Evolutionary conservation across 1,140 invertebrate genomes (phyloP).

Genomic region (Zaprionus africanus): DNA sequence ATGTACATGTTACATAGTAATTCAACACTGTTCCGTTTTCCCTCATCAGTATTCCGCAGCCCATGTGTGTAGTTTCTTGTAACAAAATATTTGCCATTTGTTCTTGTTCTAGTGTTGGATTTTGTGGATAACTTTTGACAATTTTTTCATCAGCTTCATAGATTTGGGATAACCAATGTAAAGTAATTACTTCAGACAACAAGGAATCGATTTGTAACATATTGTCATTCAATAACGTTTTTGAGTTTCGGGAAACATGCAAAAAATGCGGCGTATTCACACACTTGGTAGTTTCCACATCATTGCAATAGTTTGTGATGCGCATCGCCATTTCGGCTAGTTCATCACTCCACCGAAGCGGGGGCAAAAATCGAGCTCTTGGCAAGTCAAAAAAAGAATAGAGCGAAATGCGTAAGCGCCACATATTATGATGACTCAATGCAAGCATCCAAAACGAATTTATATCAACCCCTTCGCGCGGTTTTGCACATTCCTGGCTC

Average conservation of each 20-base stretch:
- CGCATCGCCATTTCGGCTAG: slow-evolving; percentile 33
- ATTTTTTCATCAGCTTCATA: neutral
- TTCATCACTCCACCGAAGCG: slow-evolving; percentile 9
- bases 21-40: too few relatives aligned
- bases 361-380: neutral
- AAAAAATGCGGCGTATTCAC: slow-evolving; percentile 18
- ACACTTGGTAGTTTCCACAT: neutral
- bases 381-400: too few relatives aligned
- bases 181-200: too few relatives aligned
- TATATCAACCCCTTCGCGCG: slow-evolving; percentile 10
- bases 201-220: too few relatives aligned
- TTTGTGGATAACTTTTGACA: neutral
- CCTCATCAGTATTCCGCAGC: neutral
- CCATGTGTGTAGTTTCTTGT: neutral
- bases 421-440: neutral
- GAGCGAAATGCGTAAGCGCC: too few relatives aligned
- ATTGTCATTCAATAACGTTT: too few relatives aligned
- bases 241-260: neutral
- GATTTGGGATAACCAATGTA: too few relatives aligned
- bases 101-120: neutral
- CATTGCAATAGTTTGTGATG: slow-evolving; percentile 19
- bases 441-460: neutral
- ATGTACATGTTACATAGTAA: neutral
- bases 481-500: slow-evolving; percentile 2
- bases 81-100: neutral